Evolutionary conservation across 1,140 invertebrate species (phyloP).

Genomic region (Heterodera carotae): DNA sequence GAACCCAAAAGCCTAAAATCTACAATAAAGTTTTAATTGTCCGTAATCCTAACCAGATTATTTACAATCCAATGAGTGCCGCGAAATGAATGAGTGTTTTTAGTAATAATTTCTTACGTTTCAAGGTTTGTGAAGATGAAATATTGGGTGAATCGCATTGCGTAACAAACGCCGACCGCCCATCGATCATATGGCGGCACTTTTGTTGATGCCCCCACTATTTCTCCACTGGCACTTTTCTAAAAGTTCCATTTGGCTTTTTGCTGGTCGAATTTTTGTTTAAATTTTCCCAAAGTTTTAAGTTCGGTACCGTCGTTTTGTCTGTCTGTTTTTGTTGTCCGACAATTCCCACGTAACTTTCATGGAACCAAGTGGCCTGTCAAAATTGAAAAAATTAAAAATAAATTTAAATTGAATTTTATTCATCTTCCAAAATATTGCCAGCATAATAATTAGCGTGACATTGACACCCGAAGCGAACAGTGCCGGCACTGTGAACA

Average conservation of each 20-base stretch:
- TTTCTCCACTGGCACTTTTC: conserved; percentile 9
- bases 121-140: conserved; percentile 43
- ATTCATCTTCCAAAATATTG: background rate
- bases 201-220: background rate
- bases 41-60: too few relatives aligned
- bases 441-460: conserved; percentile 16
- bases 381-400: background rate
- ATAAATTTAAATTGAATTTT: too few relatives aligned
- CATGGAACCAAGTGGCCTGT: conserved; percentile 23
- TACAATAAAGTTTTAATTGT: too few relatives aligned
- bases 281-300: background rate
- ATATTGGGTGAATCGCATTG: conserved; percentile 46
- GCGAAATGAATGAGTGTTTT: too few relatives aligned
- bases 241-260: background rate
- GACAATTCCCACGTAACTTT: conserved; percentile 31
- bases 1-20: too few relatives aligned
- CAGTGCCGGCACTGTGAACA: conserved; percentile 43
- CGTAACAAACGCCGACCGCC: conserved; percentile 35
- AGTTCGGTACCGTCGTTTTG: too few relatives aligned
- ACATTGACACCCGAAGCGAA: conserved; percentile 30
- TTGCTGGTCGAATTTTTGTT: background rate
- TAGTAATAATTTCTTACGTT: conserved; percentile 32
- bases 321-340: conserved; percentile 10
- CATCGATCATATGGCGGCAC: conserved; percentile 35
- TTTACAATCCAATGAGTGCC: too few relatives aligned